Evolutionary conservation across 2,797 vertebrate species (phyloP).

Genomic region (Sus cebifrons): DNA sequence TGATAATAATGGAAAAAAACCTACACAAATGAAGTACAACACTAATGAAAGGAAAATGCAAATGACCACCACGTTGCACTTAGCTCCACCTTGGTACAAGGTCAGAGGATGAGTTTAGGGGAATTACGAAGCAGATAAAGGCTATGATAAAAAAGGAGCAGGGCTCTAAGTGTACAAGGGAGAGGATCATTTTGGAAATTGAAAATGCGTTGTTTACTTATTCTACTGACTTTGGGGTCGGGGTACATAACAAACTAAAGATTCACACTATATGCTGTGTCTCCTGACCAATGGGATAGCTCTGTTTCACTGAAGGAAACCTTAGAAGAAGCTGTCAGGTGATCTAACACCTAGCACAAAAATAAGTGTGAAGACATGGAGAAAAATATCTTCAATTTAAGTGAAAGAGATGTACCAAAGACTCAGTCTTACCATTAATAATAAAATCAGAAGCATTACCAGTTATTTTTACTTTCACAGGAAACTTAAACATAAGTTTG

Average conservation of each 20-base stretch:
- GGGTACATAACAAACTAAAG: background rate
- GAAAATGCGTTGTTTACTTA: background rate
- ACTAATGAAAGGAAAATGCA: background rate
- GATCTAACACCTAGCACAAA: background rate
- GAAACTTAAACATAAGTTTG: background rate
- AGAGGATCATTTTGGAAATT: background rate
- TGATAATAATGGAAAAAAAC: background rate
- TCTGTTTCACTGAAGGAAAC: background rate
- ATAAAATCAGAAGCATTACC: background rate
- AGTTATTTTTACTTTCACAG: background rate
- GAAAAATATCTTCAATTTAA: background rate
- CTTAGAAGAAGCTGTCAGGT: background rate
- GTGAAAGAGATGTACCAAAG: background rate
- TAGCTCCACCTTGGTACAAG: background rate
- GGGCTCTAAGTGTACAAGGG: background rate
- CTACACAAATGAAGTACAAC: background rate
- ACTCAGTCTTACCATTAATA: background rate
- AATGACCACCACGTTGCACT: background rate
- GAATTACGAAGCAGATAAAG: background rate
- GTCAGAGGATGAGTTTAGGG: background rate
- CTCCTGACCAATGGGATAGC: too few relatives aligned
- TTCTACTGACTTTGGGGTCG: background rate
- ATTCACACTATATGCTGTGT: too few relatives aligned
- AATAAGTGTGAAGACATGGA: background rate
- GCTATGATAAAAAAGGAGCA: background rate